These are phyloP conservation scores for Leptinotarsa juncta DNA, from an alignment of 2,888 invertebrate genomes.

Conservation along the genomic window DNA sequence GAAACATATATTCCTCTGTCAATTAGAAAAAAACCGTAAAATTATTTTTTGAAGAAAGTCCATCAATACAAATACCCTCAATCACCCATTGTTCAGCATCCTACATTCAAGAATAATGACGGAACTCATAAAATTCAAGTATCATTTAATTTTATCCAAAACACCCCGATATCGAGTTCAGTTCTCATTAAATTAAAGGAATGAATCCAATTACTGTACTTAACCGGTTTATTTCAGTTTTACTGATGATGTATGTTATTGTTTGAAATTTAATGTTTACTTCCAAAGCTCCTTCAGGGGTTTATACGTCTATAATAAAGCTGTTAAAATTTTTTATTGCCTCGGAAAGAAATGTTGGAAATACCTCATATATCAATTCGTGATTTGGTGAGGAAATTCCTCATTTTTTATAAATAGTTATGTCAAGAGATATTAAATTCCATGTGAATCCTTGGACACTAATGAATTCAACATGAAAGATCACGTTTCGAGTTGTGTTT, in stretches of 20 bases:
- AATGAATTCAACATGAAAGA: slow-evolving; percentile 9
- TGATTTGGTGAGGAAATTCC: slow-evolving; percentile 17
- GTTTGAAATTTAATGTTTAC: slow-evolving; percentile 44
- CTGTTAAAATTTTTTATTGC: slow-evolving; percentile 45
- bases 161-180: slow-evolving; percentile 39
- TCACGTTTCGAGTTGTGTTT: background rate
- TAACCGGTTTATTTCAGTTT: slow-evolving; percentile 40
- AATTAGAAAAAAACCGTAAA: background rate
- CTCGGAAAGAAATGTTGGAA: slow-evolving; percentile 34
- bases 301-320: slow-evolving; percentile 47
- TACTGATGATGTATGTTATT: slow-evolving; percentile 43
- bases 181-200: slow-evolving; percentile 40
- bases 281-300: slow-evolving; percentile 45
- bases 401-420: slow-evolving; percentile 18
- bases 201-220: slow-evolving; percentile 36
- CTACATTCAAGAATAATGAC: background rate
- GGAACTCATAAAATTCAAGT: slow-evolving; percentile 2
- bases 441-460: background rate
- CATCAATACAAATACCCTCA: background rate
- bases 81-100: slow-evolving; percentile 1
- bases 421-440: slow-evolving; percentile 11
- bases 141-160: slow-evolving; percentile 23
- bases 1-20: too few relatives aligned
- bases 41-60: background rate
- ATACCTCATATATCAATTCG: slow-evolving; percentile 41